Conservation (phyloP, 1,140 invertebrate genomes). For the Drosophila takahashii region DNA sequence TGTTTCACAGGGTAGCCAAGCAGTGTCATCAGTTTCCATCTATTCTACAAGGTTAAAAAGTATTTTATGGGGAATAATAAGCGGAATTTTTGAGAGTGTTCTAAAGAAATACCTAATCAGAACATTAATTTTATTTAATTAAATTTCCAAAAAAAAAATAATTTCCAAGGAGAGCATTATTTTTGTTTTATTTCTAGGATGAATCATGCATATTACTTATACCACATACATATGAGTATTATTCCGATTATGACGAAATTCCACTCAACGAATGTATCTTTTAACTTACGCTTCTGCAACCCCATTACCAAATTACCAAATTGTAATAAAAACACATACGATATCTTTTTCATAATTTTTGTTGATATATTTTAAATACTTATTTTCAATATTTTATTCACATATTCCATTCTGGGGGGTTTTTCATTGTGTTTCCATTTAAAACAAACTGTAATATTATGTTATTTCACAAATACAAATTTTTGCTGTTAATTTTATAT, state of each 20-base stretch:
- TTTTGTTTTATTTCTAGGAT: no score
- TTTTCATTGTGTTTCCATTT: slow-evolving; percentile 47
- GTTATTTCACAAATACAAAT: slow-evolving; percentile 77
- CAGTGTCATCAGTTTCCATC: no score
- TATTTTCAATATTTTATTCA: slow-evolving; percentile 80
- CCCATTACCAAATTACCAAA: not conserved
- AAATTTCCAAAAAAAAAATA: no score
- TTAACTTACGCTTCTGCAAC: not conserved
- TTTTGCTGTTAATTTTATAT: slow-evolving; percentile 27
- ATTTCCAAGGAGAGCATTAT: no score
- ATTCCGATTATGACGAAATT: not conserved
- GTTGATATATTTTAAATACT: slow-evolving; percentile 82
- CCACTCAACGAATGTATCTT: no score
- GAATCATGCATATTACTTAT: not conserved
- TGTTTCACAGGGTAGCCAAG: no score
- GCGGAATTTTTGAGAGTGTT: no score
- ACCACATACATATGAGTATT: no score
- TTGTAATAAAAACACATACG: slow-evolving; percentile 13
- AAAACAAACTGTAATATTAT: slow-evolving; percentile 79
- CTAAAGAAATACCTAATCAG: no score
- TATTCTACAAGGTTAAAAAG: no score
- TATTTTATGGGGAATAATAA: no score
- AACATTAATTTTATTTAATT: no score
- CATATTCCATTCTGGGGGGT: slow-evolving; percentile 68
- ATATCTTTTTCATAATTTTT: slow-evolving; percentile 62